phyloP scores from a whole-genome alignment of 1,140 invertebrate species.

The Bombus turneri region DNA sequence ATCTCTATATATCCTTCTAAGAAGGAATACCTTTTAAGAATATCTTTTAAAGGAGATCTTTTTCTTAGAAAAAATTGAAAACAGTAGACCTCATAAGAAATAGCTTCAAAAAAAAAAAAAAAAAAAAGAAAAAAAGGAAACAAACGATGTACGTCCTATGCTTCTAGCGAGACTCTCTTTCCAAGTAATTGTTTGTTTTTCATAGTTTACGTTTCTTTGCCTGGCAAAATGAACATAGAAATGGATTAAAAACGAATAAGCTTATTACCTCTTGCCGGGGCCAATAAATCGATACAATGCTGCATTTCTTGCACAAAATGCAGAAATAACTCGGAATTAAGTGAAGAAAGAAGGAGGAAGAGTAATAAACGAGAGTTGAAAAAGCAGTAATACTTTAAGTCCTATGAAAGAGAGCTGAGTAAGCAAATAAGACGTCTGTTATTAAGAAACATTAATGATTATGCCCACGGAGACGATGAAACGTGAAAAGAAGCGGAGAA shows the following conservation, averaged over 20 bases:
- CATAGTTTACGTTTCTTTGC: constrained; percentile 17
- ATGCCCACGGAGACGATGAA: background rate
- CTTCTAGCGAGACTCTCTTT: too few relatives aligned
- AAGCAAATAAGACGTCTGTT: background rate
- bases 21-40: background rate
- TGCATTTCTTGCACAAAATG: constrained; percentile 1
- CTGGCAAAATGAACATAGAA: background rate
- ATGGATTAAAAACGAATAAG: constrained; percentile 45
- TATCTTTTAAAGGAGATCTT: background rate
- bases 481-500: background rate
- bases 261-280: constrained; percentile 11
- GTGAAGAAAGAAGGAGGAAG: too few relatives aligned
- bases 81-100: too few relatives aligned
- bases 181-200: background rate
- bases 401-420: background rate
- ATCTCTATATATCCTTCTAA: background rate
- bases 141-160: background rate
- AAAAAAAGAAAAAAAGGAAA: background rate
- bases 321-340: constrained; percentile 15
- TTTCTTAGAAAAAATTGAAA: too few relatives aligned
- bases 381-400: background rate
- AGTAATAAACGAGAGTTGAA: background rate
- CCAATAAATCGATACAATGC: constrained; percentile 40
- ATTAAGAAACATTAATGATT: background rate
- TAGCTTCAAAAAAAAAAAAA: too few relatives aligned